Evolutionary conservation across 2,113 vertebrate genomes (phyloP), one percentile per base, ranked within the genome.

Genomic region (Engystomops pustulosus): DNA sequence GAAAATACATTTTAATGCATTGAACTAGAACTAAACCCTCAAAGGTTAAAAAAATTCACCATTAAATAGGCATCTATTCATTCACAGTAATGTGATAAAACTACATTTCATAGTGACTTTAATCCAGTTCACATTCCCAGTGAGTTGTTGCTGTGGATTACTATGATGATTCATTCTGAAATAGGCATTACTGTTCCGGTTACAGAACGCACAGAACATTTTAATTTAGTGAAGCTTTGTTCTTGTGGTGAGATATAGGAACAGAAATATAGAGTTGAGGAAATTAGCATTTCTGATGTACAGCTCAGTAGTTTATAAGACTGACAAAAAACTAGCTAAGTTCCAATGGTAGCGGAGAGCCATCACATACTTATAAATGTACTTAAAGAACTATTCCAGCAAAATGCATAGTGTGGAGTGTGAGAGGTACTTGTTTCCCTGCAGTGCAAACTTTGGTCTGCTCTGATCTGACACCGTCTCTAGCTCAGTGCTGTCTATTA

Each of bases 51-150:
- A 49, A 74, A 44, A 27, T 8, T 51, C 32, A 38, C 32, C 53
- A 60, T 17, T 4, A 8, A 23, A 77, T 18, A 74, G 25, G 25
- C 3, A 3, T 55, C 49, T 38, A 58, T 41, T 58, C 34, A 41
- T 60, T 41, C 34, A 41, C 17, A 32, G 6, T 30, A 36, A 77
- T 6, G 34, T 23, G 6, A 77, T 36, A 58, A 77, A 78, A 34
- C n/a, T 38, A 14, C 41, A 78, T 78, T 78, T 78, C 75, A 60
- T 41, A 41, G 11, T 15, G 34, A 38, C 51, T 78, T 38, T 41
- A 14, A 41, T 38, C 51, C 51, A 49, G 15, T 49, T 27, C 45
- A 30, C 45, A 58, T n/a, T 58, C 10, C 34, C 27, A 41, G 51
- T 23, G 20, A 51, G 41, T 78, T 53, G 17, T 18, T 51, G 27